Base-by-base conservation (phyloP, 2,888 invertebrate species). In the Serripes groenlandicus region DNA sequence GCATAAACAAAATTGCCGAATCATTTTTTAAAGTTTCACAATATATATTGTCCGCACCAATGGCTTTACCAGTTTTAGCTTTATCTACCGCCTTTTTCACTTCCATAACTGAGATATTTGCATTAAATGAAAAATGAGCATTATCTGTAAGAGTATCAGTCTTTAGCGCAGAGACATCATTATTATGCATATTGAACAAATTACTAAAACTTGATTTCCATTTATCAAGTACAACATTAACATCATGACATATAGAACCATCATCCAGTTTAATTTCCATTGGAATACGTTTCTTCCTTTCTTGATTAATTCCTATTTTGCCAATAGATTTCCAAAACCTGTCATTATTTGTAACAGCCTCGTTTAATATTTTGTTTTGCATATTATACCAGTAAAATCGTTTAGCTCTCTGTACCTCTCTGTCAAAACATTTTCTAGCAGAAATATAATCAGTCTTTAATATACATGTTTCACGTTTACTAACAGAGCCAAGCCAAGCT, bases 301-400 rank as follows among this genome's bases (percentile, higher is more conserved):
- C 26, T 3, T 54, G 26, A 32, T 21, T 52, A 15, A 80, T 58
- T 21, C 68, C 74, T n/a, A 75, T 23, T 35, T 60, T 66, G 1
- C 74, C 74, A 11, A 79, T 69, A 18, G 56, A 60, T 49, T 69
- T 37, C 79, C 72, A 72, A 35, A 72, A 73, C 42, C 11, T 30
- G 1, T 4, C 21, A 21, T 52, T 54, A 69, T 79, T 30, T 32
- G n/a, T n/a, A 32, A 60, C 21, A 30, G 30, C 35, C 3, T 68
- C 56, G 49, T 37, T 34, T 28, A 49, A n/a, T 9, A 74, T 21
- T 23, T 78, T 35, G 21, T 30, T 64, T 35, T 66, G 74, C 34
- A 66, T 11, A 26, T n/a, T n/a, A 30, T 35, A 60, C 79, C 58
- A 74, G 30, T 79, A 69, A 23, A 3, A 4, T 0, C 74, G 58